Evolutionary conservation across 2,888 invertebrate species (phyloP).

Genomic region (Drosophila anomalata): DNA sequence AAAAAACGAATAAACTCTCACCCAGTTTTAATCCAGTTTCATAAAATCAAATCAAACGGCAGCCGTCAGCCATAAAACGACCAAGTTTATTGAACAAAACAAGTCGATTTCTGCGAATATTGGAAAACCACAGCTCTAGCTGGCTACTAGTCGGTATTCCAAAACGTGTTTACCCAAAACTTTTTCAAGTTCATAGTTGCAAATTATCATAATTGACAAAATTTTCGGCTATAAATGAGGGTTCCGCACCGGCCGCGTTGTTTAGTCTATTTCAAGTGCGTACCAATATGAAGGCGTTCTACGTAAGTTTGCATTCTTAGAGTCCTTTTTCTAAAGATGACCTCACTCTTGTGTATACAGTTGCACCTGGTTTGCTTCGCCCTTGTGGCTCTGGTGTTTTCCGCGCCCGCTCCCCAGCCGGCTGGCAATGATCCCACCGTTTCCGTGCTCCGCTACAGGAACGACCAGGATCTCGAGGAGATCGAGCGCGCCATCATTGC

Average conservation of each 20-base stretch:
- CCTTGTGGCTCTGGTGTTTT: conserved; percentile 46
- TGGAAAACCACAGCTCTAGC: conserved; percentile 39
- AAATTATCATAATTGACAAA: conserved; percentile 57
- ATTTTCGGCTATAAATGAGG: conserved; percentile 59
- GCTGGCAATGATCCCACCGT: conserved; percentile 59
- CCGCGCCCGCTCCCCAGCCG: conserved; percentile 44
- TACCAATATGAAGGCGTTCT: conserved; percentile 58
- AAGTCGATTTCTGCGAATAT: conserved; percentile 30
- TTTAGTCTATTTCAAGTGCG: conserved; percentile 50
- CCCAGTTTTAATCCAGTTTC: conserved; percentile 4
- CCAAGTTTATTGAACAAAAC: conserved; percentile 12
- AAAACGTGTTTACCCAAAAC: conserved; percentile 63
- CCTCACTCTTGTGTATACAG: conserved; percentile 25
- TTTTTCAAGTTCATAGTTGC: conserved; percentile 73
- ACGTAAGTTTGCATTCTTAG: conserved; percentile 47
- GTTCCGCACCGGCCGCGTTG: conserved; percentile 13
- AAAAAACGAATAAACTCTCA: background rate
- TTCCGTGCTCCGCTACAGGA: conserved; percentile 65
- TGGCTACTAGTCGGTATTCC: conserved; percentile 27
- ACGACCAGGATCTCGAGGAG: conserved; percentile 70
- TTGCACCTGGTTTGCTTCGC: conserved; percentile 49
- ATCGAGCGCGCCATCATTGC: conserved; percentile 76
- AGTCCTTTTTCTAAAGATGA: background rate
- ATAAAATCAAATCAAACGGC: conserved; percentile 17
- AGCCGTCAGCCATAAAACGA: conserved; percentile 20